A percentile compares a stretch with the other conserved stretches of the same genome.
Conservation (phyloP, 1,140 invertebrate genomes). For the Halesus radiatus region DNA sequence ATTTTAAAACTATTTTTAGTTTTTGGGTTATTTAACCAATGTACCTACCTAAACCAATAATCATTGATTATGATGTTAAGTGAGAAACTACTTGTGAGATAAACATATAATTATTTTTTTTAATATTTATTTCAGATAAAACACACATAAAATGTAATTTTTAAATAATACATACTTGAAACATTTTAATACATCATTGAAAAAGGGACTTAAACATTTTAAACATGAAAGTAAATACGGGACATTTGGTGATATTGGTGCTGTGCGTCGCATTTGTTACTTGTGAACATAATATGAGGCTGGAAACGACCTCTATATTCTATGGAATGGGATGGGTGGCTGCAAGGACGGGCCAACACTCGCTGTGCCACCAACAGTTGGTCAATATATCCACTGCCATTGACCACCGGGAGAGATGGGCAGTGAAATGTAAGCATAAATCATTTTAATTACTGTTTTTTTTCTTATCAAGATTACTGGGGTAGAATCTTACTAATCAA, state of each 20-base stretch:
- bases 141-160: too few species aligned
- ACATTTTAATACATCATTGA: too few species aligned
- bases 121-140: too few species aligned
- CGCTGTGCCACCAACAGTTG: constrained; percentile 26
- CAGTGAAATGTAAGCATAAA: constrained; percentile 40
- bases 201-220: background rate
- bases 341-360: background rate
- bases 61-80: too few species aligned
- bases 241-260: background rate
- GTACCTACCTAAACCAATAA: too few species aligned
- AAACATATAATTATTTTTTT: too few species aligned
- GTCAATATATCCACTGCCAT: constrained; percentile 27
- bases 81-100: too few species aligned
- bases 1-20: too few species aligned
- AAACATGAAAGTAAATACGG: background rate
- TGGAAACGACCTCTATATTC: constrained; percentile 18
- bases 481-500: too few species aligned
- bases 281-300: background rate
- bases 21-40: too few species aligned
- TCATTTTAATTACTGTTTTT: background rate
- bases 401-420: constrained; percentile 40
- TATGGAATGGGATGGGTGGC: constrained; percentile 7
- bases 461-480: too few species aligned
- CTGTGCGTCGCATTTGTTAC: background rate
- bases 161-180: too few species aligned